phyloP scores from a whole-genome alignment of 1,140 invertebrate genomes.

The Globodera rostochiensis region DNA sequence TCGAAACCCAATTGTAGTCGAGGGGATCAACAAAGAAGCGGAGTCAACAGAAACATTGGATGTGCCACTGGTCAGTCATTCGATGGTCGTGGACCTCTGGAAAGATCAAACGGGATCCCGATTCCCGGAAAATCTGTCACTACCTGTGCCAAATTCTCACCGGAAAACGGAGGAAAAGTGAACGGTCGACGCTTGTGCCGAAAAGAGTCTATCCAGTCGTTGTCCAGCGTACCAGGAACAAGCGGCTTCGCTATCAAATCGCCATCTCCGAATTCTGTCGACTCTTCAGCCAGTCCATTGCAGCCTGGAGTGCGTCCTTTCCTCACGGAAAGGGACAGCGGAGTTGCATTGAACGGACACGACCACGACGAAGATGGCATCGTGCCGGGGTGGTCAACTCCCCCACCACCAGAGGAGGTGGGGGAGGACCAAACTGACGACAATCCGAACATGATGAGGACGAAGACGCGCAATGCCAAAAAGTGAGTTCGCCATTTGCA shows the following conservation, averaged over 20 bases:
- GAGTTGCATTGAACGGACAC: background rate
- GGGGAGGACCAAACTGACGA: background rate
- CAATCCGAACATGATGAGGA: background rate
- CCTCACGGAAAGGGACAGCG: background rate
- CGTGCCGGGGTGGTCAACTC: background rate
- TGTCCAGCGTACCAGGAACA: no score
- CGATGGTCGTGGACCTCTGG: background rate
- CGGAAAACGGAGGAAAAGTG: background rate
- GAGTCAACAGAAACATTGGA: conserved; percentile 1
- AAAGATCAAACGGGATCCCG: background rate
- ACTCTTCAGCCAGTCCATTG: no score
- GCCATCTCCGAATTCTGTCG: no score
- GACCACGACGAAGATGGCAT: background rate
- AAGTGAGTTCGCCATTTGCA: background rate
- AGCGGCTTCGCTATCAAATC: no score
- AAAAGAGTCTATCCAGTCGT: background rate
- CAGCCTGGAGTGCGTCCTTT: no score
- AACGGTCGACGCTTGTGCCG: background rate
- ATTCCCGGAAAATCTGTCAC: background rate
- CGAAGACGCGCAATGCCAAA: background rate
- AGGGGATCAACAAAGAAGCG: background rate
- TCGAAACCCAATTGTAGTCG: background rate
- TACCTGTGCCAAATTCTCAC: background rate
- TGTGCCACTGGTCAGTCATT: background rate
- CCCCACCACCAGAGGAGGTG: background rate